A percentile compares a stretch with the other conserved stretches of the same genome.
Conservation (phyloP, 2,113 vertebrate species). For the Coracopsis vasa region DNA sequence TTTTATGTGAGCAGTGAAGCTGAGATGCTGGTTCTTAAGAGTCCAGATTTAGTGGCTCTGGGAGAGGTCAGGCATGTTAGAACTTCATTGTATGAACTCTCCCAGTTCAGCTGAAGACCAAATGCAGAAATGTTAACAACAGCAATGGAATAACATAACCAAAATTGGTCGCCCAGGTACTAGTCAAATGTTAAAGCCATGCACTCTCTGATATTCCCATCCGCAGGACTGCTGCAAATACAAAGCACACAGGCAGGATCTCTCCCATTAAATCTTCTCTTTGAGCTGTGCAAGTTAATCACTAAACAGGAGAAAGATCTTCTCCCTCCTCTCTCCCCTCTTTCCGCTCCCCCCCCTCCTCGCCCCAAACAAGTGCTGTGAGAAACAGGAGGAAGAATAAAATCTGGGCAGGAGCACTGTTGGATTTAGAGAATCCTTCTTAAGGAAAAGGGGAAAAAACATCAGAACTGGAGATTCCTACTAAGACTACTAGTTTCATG, state of each 20-base stretch:
- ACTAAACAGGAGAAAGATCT: constrained; percentile 49
- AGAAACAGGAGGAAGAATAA: constrained; percentile 6
- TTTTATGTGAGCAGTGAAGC: constrained; percentile 38
- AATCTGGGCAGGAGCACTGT: not conserved
- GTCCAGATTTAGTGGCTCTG: not conserved
- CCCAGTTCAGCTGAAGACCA: constrained; percentile 36
- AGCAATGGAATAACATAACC: not conserved
- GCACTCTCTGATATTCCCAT: not conserved
- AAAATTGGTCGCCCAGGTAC: not conserved
- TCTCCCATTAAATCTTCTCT: constrained; percentile 71
- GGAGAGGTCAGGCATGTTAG: constrained; percentile 12
- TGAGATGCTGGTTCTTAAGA: constrained; percentile 23
- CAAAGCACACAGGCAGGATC: constrained; percentile 26
- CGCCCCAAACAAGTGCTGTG: constrained; percentile 4
- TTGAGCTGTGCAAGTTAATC: constrained; percentile 63
- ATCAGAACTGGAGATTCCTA: constrained; percentile 9
- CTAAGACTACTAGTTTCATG: constrained; percentile 18
- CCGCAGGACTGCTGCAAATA: not conserved
- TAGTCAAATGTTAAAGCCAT: constrained; percentile 24
- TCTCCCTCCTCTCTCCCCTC: constrained; percentile 30
- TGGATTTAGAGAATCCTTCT: constrained; percentile 29
- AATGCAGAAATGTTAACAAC: not conserved
- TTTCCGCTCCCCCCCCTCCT: not conserved
- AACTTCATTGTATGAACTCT: constrained; percentile 36
- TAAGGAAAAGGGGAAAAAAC: not conserved